Percentiles rank a stretch among this genome's conserved stretches.
Evolutionary conservation across 2,797 vertebrate genomes (phyloP).

Genomic region (Pelodytes ibericus): DNA sequence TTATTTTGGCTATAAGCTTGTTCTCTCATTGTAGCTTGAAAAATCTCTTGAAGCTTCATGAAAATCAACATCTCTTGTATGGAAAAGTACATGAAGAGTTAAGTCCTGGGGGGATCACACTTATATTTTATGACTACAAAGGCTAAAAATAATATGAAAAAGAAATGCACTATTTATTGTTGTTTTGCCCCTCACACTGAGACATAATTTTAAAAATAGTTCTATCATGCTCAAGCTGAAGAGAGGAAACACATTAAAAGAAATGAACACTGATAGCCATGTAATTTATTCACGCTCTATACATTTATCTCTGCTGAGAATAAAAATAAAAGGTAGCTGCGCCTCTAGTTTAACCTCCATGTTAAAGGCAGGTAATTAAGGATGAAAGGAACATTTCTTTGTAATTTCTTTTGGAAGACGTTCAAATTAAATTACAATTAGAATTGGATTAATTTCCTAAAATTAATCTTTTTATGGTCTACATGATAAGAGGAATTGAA

Average conservation of each 20-base stretch:
- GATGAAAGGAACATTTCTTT: constrained; percentile 44
- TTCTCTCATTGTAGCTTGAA: too few species aligned
- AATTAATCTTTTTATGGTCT: constrained; percentile 56
- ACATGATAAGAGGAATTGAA: constrained; percentile 45
- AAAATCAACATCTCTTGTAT: too few species aligned
- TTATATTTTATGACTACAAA: too few species aligned
- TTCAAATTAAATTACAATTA: constrained; percentile 53
- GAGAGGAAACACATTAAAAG: constrained; percentile 6
- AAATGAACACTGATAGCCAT: constrained; percentile 21
- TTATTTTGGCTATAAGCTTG: too few species aligned
- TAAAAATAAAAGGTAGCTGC: constrained; percentile 15
- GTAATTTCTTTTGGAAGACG: constrained; percentile 49
- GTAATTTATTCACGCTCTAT: constrained; percentile 15
- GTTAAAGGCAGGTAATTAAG: constrained; percentile 51
- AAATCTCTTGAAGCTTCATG: too few species aligned
- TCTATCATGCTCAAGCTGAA: background rate
- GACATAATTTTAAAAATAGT: background rate
- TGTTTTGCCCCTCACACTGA: too few species aligned
- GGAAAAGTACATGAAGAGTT: too few species aligned
- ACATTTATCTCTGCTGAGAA: constrained; percentile 23
- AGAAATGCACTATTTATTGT: too few species aligned
- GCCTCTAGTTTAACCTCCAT: constrained; percentile 33
- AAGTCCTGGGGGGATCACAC: too few species aligned
- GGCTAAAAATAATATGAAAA: too few species aligned
- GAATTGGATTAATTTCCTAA: constrained; percentile 50